phyloP scores from a whole-genome alignment of 2,888 invertebrate species.

The Drosophila merina region DNA sequence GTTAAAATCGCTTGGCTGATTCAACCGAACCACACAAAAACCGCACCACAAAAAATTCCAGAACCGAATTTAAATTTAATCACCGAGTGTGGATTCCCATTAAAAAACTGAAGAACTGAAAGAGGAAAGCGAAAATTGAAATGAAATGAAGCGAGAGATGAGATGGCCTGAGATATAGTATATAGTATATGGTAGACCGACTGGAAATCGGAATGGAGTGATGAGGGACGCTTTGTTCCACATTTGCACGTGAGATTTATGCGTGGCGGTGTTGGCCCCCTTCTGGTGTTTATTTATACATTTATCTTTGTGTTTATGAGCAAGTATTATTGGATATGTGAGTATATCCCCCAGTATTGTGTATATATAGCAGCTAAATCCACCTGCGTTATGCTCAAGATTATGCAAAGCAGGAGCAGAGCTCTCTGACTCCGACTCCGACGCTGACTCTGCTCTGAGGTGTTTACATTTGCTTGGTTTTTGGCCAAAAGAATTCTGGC shows the following conservation, averaged over 20 bases:
- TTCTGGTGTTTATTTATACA: conserved; percentile 68
- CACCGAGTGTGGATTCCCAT: conserved; percentile 39
- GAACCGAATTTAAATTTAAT: conserved; percentile 46
- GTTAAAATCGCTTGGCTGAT: conserved; percentile 22
- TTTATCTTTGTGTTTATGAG: conserved; percentile 49
- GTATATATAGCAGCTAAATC: conserved; percentile 24
- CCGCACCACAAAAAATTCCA: conserved; percentile 22
- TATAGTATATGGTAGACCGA: conserved; percentile 33
- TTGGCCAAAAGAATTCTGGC: conserved; percentile 48
- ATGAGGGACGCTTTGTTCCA: conserved; percentile 59
- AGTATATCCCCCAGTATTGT: conserved; percentile 4
- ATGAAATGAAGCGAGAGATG: conserved; percentile 24
- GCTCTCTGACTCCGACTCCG: conserved; percentile 23
- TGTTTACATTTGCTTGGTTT: conserved; percentile 41
- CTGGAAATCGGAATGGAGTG: conserved; percentile 17
- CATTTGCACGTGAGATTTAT: conserved; percentile 74
- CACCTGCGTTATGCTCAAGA: conserved; percentile 57
- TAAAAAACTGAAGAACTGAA: conserved; percentile 17
- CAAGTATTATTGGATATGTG: conserved; percentile 23
- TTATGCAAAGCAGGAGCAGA: conserved; percentile 54
- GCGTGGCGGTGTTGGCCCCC: conserved; percentile 54
- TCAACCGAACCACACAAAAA: conserved; percentile 5
- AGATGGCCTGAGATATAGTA: conserved; percentile 29
- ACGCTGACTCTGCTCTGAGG: neutral
- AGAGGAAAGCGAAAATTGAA: conserved; percentile 37